Evolutionary conservation across 2,888 invertebrate genomes (phyloP).

Genomic region (Pediacus dermestoides): DNA sequence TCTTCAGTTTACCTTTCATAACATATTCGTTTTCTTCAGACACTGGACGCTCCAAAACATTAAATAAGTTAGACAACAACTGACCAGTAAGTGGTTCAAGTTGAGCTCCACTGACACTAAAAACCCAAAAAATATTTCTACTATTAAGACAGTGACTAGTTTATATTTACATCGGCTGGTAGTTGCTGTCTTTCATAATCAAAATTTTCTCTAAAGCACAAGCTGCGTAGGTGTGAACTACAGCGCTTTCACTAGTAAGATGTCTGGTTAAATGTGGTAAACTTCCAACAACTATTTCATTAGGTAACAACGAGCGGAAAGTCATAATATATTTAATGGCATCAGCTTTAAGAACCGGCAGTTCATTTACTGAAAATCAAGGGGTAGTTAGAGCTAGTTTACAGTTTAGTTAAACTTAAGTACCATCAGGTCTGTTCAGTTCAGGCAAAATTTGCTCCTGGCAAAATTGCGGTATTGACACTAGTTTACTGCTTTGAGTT

Average conservation of each 20-base stretch:
- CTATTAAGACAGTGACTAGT: too few relatives aligned
- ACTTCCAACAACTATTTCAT: constrained; percentile 68
- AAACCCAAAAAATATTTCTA: too few relatives aligned
- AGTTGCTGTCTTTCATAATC: constrained; percentile 64
- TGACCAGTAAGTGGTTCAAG: constrained; percentile 65
- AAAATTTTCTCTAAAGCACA: constrained; percentile 86
- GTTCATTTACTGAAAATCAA: constrained; percentile 68
- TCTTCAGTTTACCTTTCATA: constrained; percentile 73
- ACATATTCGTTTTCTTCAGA: constrained; percentile 95
- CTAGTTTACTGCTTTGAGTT: constrained; percentile 85
- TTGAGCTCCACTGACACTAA: constrained; percentile 58
- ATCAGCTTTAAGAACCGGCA: constrained; percentile 93
- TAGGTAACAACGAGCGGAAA: constrained; percentile 85
- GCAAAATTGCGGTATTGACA: constrained; percentile 87
- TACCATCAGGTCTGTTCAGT: constrained; percentile 70
- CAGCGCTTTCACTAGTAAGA: constrained; percentile 71
- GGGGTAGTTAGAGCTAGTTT: too few relatives aligned
- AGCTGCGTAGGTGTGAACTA: constrained; percentile 94
- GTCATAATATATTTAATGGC: constrained; percentile 95
- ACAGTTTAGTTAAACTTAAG: constrained; percentile 17
- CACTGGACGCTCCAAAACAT: constrained; percentile 65
- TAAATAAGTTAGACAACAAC: constrained; percentile 74
- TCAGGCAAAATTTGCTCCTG: constrained; percentile 84
- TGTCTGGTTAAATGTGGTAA: constrained; percentile 78
- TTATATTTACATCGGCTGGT: constrained; percentile 54